These are phyloP conservation scores for Ambastaia sidthimunki DNA, from an alignment of 2,797 vertebrate species.

Conservation along the genomic window DNA sequence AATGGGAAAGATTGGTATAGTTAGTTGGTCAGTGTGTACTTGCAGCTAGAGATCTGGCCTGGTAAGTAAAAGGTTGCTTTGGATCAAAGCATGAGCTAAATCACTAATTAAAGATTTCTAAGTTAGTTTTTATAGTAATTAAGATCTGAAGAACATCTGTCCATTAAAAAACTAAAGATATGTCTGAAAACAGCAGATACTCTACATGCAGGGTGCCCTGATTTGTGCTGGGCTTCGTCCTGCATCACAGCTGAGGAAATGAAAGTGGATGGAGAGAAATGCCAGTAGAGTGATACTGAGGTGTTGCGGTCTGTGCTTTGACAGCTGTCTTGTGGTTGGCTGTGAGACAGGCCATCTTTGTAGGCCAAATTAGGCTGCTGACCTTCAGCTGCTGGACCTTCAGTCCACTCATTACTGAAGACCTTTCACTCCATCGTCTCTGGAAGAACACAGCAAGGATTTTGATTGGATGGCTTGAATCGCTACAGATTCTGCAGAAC, in stretches of 20 bases:
- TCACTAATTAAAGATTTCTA: too few species aligned
- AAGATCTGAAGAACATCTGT: neutral
- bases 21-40: too few species aligned
- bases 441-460: neutral
- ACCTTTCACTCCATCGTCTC: conserved; percentile 41
- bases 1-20: neutral
- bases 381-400: conserved; percentile 71
- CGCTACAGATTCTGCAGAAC: neutral
- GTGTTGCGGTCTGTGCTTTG: conserved; percentile 88
- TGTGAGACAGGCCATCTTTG: conserved; percentile 79
- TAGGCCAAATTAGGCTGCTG: conserved; percentile 93
- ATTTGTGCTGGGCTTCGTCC: too few species aligned
- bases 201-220: neutral
- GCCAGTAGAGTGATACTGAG: conserved; percentile 86
- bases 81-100: too few species aligned
- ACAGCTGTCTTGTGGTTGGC: conserved; percentile 83
- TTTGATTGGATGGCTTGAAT: neutral
- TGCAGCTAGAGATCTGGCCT: too few species aligned
- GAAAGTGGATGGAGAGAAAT: conserved; percentile 66
- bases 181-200: neutral
- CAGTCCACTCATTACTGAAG: conserved; percentile 57
- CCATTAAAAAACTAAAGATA: neutral
- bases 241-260: conserved; percentile 4
- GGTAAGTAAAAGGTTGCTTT: too few species aligned
- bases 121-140: neutral